A percentile compares a stretch with the other conserved stretches of the same genome.
phyloP scores from a whole-genome alignment of 1,140 invertebrate genomes.

The Leptinotarsa texana region DNA sequence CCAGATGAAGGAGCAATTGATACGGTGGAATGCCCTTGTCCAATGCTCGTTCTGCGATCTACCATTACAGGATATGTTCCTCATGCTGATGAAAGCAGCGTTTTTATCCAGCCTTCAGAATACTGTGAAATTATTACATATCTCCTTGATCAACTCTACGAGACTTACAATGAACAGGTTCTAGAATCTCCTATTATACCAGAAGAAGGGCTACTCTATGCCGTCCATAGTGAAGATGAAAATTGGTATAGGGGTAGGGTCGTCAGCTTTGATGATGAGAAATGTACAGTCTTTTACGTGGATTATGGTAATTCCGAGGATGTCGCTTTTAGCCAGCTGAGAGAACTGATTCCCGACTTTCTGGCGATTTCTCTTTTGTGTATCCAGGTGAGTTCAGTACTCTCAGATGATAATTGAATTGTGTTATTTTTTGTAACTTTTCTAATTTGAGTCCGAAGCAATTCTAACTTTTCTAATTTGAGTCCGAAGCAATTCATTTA shows the following conservation, averaged over 20 bases:
- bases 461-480: no score
- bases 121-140: slow-evolving; percentile 55
- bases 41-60: slow-evolving; percentile 60
- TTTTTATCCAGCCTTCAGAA: slow-evolving; percentile 64
- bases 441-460: no score
- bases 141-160: slow-evolving; percentile 60
- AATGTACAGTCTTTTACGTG: slow-evolving; percentile 65
- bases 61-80: slow-evolving; percentile 59
- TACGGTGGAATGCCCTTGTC: slow-evolving; percentile 60
- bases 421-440: not conserved
- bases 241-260: slow-evolving; percentile 73
- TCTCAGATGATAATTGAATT: slow-evolving; percentile 26
- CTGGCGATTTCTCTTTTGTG: slow-evolving; percentile 40
- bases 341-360: slow-evolving; percentile 42
- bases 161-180: slow-evolving; percentile 62
- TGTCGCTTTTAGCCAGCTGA: slow-evolving; percentile 49
- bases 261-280: slow-evolving; percentile 54
- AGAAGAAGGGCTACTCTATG: slow-evolving; percentile 61
- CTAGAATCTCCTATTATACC: slow-evolving; percentile 51
- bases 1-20: slow-evolving; percentile 57
- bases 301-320: slow-evolving; percentile 79
- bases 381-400: slow-evolving; percentile 37
- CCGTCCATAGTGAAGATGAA: slow-evolving; percentile 62
- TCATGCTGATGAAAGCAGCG: slow-evolving; percentile 56
- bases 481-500: no score